Conservation (phyloP, 2,888 invertebrate species). For the Omphaloscelis lunosa region DNA sequence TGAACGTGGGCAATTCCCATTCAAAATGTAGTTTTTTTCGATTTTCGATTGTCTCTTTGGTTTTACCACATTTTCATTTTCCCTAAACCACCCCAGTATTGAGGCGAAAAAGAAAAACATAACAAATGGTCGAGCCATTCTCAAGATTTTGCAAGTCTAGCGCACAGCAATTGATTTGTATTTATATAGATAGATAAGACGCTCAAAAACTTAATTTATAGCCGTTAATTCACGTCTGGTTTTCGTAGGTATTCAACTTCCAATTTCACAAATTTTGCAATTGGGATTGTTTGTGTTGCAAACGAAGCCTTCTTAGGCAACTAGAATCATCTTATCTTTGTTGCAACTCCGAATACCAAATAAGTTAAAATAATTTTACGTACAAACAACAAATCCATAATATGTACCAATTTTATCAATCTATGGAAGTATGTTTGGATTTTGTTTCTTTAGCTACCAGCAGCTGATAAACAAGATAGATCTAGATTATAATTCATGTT, state of each 20-base stretch:
- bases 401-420: slow-evolving; percentile 4
- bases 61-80: too few species aligned
- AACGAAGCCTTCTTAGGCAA: slow-evolving; percentile 1
- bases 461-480: slow-evolving; percentile 37
- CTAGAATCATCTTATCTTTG: not conserved
- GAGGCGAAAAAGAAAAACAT: too few species aligned
- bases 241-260: not conserved
- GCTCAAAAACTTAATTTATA: too few species aligned
- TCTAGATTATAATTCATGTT: slow-evolving; percentile 28
- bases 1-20: too few species aligned
- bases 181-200: not conserved
- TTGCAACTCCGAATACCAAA: not conserved
- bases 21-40: too few species aligned
- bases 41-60: too few species aligned
- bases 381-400: not conserved
- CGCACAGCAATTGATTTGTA: too few species aligned
- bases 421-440: not conserved
- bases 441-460: slow-evolving; percentile 6
- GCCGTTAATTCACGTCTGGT: not conserved
- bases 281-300: not conserved
- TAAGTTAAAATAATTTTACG: not conserved
- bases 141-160: too few species aligned
- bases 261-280: not conserved
- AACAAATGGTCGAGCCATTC: too few species aligned
- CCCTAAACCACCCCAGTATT: too few species aligned